These are phyloP conservation scores for Sebastes trivittatus DNA, from an alignment of 2,797 vertebrate genomes.

Conservation along the genomic window DNA sequence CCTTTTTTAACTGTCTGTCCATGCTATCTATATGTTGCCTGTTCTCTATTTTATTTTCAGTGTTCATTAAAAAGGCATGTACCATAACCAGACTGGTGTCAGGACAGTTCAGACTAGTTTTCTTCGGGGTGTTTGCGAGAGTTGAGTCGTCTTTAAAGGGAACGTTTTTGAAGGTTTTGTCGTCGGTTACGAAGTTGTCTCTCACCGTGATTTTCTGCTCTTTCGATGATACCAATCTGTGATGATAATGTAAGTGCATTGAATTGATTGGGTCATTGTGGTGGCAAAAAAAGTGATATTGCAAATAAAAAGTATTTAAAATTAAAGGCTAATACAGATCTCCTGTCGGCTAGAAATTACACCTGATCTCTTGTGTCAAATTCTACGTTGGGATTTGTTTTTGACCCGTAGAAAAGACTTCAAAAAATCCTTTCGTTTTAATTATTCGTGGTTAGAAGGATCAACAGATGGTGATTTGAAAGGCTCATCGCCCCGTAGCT, in stretches of 20 bases:
- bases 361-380: neutral
- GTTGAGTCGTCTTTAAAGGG: constrained; percentile 30
- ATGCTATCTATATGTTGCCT: constrained; percentile 55
- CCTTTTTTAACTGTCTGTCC: constrained; percentile 41
- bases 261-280: constrained; percentile 19
- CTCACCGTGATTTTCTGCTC: neutral
- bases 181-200: neutral
- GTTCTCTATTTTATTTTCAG: constrained; percentile 52
- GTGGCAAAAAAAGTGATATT: constrained; percentile 18
- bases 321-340: constrained; percentile 7
- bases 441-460: neutral
- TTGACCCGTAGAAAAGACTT: neutral
- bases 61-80: constrained; percentile 46
- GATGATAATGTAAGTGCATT: constrained; percentile 44
- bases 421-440: constrained; percentile 17
- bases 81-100: constrained; percentile 41
- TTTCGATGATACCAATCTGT: constrained; percentile 24
- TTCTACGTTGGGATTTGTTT: neutral
- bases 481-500: constrained; percentile 4
- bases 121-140: neutral
- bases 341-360: constrained; percentile 1
- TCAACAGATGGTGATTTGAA: neutral
- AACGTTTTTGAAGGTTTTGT: constrained; percentile 2
- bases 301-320: constrained; percentile 35
- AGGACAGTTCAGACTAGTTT: constrained; percentile 8